Evolutionary conservation across 2,797 vertebrate species (phyloP).

Genomic region (Lithobates pipiens): DNA sequence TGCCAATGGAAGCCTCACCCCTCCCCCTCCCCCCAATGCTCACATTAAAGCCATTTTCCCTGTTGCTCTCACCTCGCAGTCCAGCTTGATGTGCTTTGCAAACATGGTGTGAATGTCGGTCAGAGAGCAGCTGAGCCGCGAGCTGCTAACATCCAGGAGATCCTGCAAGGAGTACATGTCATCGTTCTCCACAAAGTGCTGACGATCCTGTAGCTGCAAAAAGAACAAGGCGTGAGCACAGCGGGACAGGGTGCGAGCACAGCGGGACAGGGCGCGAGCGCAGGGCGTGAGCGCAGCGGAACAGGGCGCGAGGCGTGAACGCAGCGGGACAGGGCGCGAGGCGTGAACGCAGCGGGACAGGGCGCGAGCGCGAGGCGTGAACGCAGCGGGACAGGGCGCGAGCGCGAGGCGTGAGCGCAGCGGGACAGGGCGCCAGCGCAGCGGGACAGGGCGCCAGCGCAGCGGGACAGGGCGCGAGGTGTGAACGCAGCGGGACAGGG

Average conservation of each 20-base stretch:
- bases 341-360: background rate
- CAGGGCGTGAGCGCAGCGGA: too few species aligned
- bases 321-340: background rate
- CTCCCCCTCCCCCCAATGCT: too few species aligned
- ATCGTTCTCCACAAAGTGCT: constrained; percentile 98
- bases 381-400: background rate
- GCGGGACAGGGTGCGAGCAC: too few species aligned
- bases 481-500: background rate
- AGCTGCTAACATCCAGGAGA: constrained; percentile 88
- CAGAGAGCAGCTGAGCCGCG: constrained; percentile 90
- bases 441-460: background rate
- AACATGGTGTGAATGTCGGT: constrained; percentile 95
- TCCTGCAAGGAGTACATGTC: constrained; percentile 99
- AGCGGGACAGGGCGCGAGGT: background rate
- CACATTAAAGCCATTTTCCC: background rate
- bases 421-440: too few species aligned
- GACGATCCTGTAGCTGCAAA: constrained; percentile 91
- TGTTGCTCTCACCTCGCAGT: constrained; percentile 87
- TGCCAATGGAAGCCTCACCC: background rate
- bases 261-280: too few species aligned
- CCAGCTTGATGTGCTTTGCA: constrained; percentile 97
- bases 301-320: background rate
- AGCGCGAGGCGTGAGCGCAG: background rate
- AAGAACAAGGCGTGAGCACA: background rate
- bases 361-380: background rate